Evolutionary conservation across 2,113 vertebrate genomes (phyloP).

Genomic region (Proteles cristata): DNA sequence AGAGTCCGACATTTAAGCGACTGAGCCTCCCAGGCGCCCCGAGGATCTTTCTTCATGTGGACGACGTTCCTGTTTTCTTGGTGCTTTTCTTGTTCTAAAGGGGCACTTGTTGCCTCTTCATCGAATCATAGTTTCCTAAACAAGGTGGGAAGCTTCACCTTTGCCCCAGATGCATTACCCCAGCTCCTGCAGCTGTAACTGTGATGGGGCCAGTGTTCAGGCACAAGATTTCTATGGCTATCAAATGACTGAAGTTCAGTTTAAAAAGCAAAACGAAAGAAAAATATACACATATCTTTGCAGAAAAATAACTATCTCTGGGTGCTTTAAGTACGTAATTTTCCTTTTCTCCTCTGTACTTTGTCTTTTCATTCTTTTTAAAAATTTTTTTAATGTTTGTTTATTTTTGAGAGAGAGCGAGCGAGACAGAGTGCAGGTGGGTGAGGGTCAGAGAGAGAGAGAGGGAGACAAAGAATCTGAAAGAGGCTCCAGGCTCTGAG

Average conservation of each 20-base stretch:
- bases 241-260: not conserved
- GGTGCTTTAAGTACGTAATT: not conserved
- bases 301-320: not conserved
- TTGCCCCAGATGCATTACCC: not conserved
- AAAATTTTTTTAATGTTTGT: too few species aligned
- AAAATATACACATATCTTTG: not conserved
- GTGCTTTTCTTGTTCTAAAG: not conserved
- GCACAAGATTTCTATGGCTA: not conserved
- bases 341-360: slow-evolving; percentile 38
- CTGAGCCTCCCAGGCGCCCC: too few species aligned
- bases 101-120: not conserved
- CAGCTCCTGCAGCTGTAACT: not conserved
- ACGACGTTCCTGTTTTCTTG: not conserved
- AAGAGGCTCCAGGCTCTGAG: too few species aligned
- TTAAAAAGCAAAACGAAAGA: not conserved
- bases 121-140: not conserved
- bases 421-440: too few species aligned
- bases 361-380: not conserved
- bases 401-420: too few species aligned
- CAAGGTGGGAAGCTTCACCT: not conserved
- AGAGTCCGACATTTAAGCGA: too few species aligned
- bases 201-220: not conserved
- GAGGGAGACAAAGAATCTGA: too few species aligned
- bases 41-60: not conserved
- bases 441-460: too few species aligned